Percentiles rank a stretch among this genome's conserved stretches.
These are phyloP conservation scores for Meandrusa payeni DNA, from an alignment of 2,888 invertebrate genomes.

Conservation along the genomic window DNA sequence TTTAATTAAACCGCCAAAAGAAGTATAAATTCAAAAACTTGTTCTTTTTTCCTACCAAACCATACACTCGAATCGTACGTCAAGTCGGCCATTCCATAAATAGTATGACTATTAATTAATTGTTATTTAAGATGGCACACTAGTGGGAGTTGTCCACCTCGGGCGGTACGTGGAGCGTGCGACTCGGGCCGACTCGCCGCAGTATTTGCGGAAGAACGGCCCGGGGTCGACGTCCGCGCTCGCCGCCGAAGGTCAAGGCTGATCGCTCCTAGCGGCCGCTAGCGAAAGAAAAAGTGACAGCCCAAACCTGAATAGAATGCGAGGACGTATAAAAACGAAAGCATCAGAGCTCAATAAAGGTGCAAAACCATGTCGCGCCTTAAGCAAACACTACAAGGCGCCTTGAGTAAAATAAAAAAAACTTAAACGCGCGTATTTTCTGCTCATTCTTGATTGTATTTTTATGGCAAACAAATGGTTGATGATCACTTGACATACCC, in stretches of 20 bases:
- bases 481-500: too few species aligned
- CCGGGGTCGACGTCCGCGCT: constrained; percentile 70
- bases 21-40: too few species aligned
- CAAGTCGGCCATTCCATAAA: constrained; percentile 3
- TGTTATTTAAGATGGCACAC: constrained; percentile 1
- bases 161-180: constrained; percentile 26
- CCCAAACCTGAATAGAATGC: constrained; percentile 75
- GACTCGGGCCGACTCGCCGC: constrained; percentile 15
- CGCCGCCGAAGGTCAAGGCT: constrained; percentile 77
- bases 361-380: not conserved
- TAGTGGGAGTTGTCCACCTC: not conserved
- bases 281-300: constrained; percentile 80
- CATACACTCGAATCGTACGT: not conserved
- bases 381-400: too few species aligned
- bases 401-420: too few species aligned
- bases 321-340: constrained; percentile 79
- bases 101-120: constrained; percentile 9
- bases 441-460: too few species aligned
- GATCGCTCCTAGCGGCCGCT: constrained; percentile 37
- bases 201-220: constrained; percentile 36
- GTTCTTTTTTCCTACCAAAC: too few species aligned
- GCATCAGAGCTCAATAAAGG: constrained; percentile 35
- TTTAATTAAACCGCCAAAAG: too few species aligned
- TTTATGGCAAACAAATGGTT: too few species aligned
- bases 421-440: too few species aligned